These are phyloP conservation scores for Cryptus armator DNA, from an alignment of 2,888 invertebrate genomes.

Conservation along the genomic window DNA sequence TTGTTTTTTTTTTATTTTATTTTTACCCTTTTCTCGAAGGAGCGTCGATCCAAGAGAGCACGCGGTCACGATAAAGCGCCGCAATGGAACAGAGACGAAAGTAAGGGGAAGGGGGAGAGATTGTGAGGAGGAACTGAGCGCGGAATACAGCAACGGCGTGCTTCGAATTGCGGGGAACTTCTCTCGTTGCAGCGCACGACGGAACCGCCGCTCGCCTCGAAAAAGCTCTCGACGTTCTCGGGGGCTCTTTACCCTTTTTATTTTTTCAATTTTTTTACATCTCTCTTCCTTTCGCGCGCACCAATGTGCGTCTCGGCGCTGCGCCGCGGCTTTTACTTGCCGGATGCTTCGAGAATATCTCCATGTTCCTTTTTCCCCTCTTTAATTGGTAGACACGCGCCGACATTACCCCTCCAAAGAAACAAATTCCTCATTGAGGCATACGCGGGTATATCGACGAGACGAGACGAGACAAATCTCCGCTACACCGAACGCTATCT, in stretches of 20 bases:
- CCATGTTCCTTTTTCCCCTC: constrained; percentile 58
- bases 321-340: constrained; percentile 32
- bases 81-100: constrained; percentile 37
- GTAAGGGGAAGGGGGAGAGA: neutral
- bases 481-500: constrained; percentile 61
- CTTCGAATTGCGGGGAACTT: constrained; percentile 64
- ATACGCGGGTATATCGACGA: constrained; percentile 33
- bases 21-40: constrained; percentile 39
- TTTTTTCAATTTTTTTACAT: constrained; percentile 39
- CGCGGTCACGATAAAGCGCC: constrained; percentile 39
- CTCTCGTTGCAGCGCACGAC: constrained; percentile 30
- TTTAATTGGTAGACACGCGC: constrained; percentile 66
- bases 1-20: neutral
- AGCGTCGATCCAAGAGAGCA: constrained; percentile 43
- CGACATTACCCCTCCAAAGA: constrained; percentile 61
- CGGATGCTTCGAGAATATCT: constrained; percentile 2
- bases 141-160: constrained; percentile 55
- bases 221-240: constrained; percentile 63
- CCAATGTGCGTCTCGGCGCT: constrained; percentile 51
- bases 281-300: constrained; percentile 29
- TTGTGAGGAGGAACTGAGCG: constrained; percentile 9
- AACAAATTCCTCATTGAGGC: constrained; percentile 64
- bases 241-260: constrained; percentile 49
- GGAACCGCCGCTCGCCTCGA: constrained; percentile 53
- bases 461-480: constrained; percentile 25